Evolutionary conservation across 2,888 invertebrate species (phyloP), one percentile per base, ranked within the genome.

Genomic region (Trachelus iudaicus): DNA sequence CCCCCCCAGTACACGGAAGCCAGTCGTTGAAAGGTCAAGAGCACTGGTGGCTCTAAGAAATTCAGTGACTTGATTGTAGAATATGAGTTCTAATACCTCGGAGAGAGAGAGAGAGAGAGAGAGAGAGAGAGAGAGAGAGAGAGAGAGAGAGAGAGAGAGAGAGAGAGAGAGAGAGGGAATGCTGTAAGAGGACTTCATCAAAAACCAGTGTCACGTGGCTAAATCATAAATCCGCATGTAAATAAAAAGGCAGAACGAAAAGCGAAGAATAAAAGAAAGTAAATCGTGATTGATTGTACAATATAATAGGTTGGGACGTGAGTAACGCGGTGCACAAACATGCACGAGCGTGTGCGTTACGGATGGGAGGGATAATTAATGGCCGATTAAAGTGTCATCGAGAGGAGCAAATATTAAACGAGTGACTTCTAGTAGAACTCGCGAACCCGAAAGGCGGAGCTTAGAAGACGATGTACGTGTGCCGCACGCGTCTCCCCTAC

Each of bases 351-450:
- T 11, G 69, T 13, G 35, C 35, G 34, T 35, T 37, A 34, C 15
- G 35, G 37, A 23, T 74, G 30, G 15, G 73, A 80, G 79, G 79
- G 80, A 80, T 81, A 82, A 84, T 85, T 83, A 83, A 84, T 81
- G 81, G 79, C 79, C 80, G 81, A 83, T 83, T 83, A 83, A 81
- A 78, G 78, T 77, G 73, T 73, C 80, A 80, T 81, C 83, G 82
- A 81, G 80, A 79, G 79, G 78, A 73, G 78, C 82, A 83, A 85
- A 85, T 84, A 84, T 84, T 85, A 84, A 80, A 79, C 80, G 73
- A 81, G 81, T 81, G 80, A 85, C 82, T 84, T 80, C 77, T 13
- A 75, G 35, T 13, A 75, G 35, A 75, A 75, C 56, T 33, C 15
- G 34, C 6, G 71, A 71, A 31, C 13, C 6, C 33, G 31, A 71